Conservation (phyloP, 2,888 invertebrate species). For the Entomobrya multifasciata region DNA sequence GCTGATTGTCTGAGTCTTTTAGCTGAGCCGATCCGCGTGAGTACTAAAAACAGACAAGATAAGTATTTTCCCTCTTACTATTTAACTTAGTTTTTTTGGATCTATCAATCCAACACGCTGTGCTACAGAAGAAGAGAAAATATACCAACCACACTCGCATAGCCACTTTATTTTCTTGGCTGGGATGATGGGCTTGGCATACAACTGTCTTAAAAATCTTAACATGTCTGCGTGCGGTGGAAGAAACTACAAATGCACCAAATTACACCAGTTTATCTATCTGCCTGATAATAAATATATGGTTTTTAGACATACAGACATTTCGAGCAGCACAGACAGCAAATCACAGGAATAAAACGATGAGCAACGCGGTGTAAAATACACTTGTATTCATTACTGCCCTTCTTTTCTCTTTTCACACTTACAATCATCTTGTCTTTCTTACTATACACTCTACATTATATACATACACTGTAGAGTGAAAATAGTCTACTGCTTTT, state of each 20-base stretch:
- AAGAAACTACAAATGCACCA: constrained; percentile 32
- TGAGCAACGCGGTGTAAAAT: background rate
- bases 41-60: constrained; percentile 13
- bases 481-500: background rate
- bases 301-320: background rate
- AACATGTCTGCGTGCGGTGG: background rate
- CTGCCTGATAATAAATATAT: background rate
- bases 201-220: constrained; percentile 32
- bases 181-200: constrained; percentile 28
- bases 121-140: background rate
- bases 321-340: background rate
- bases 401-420: background rate
- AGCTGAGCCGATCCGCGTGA: background rate
- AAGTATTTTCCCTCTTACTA: constrained; percentile 34
- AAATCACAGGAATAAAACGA: too few relatives aligned
- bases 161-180: constrained; percentile 50
- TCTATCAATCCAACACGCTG: constrained; percentile 34
- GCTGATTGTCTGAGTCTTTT: background rate
- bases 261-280: constrained; percentile 40
- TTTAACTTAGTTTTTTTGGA: constrained; percentile 31
- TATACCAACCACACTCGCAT: background rate
- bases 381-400: constrained; percentile 27
- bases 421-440: background rate
- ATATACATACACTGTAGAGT: background rate
- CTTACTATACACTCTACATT: background rate